These are phyloP conservation scores for Pagrus major DNA, from an alignment of 2,113 vertebrate genomes.

Conservation along the genomic window DNA sequence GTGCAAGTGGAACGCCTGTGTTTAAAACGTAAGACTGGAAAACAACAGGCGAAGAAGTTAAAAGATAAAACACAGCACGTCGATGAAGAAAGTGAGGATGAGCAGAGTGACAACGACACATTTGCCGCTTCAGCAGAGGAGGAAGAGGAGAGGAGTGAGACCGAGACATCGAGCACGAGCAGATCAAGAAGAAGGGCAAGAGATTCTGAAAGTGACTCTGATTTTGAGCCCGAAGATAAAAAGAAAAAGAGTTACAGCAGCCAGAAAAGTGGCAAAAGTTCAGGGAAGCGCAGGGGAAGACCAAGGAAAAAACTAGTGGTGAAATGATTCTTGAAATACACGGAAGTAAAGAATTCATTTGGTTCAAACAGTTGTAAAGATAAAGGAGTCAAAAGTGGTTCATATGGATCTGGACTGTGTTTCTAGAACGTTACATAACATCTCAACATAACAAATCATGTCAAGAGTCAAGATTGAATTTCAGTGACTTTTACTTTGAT, in stretches of 20 bases:
- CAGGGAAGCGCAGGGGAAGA: constrained; percentile 19
- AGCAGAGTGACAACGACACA: neutral
- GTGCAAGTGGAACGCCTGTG: neutral
- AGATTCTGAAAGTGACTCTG: neutral
- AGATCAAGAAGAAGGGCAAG: constrained; percentile 4
- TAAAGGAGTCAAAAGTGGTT: neutral
- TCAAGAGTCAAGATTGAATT: neutral
- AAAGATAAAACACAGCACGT: too few species aligned
- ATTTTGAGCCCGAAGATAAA: constrained; percentile 17
- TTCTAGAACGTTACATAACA: neutral
- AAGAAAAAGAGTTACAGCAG: neutral
- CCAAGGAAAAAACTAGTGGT: neutral
- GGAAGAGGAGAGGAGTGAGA: neutral
- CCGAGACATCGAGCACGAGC: neutral
- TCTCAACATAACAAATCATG: neutral
- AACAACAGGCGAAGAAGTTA: neutral
- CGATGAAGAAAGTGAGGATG: too few species aligned
- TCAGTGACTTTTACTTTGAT: neutral
- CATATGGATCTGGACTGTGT: neutral
- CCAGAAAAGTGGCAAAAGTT: neutral
- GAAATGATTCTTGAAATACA: neutral
- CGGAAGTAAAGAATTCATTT: neutral
- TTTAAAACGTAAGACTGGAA: neutral
- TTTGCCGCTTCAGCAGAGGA: constrained; percentile 2
- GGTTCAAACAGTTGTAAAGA: neutral